These are phyloP conservation scores for Macropus fuliginosus DNA, from an alignment of 2,797 vertebrate genomes.

Conservation along the genomic window DNA sequence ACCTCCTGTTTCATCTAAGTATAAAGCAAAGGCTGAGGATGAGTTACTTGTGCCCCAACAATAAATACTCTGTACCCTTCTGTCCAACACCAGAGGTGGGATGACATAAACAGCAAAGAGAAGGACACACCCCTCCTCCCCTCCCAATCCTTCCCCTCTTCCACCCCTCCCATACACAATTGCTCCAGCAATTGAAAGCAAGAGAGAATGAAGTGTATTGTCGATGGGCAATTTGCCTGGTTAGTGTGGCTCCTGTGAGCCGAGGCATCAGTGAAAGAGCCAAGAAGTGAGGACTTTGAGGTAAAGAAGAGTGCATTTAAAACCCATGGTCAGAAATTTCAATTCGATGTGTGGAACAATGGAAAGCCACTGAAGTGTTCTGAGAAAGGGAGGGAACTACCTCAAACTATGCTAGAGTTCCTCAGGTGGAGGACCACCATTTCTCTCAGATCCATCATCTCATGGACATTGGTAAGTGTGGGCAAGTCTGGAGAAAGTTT, in stretches of 20 bases:
- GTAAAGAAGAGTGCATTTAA: conserved; percentile 19
- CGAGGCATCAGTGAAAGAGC: conserved; percentile 15
- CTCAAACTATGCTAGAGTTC: neutral
- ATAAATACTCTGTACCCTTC: neutral
- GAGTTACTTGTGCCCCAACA: neutral
- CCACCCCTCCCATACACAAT: neutral
- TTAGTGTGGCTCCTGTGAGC: conserved; percentile 7
- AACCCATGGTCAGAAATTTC: conserved; percentile 35
- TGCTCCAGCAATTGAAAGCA: neutral
- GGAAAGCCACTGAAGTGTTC: conserved; percentile 31
- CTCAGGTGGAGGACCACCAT: neutral
- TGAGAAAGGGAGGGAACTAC: conserved; percentile 51
- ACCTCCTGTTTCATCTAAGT: neutral
- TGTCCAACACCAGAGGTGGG: neutral
- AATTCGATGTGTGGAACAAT: conserved; percentile 30
- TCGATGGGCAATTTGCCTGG: neutral
- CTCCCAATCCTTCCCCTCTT: too few species aligned
- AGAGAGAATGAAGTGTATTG: neutral
- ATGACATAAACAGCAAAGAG: neutral
- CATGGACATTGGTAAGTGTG: neutral
- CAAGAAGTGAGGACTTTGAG: neutral
- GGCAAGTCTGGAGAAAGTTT: conserved; percentile 47
- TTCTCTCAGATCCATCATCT: neutral
- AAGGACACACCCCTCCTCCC: neutral
- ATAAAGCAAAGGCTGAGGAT: neutral